phyloP scores from a whole-genome alignment of 2,113 vertebrate genomes.

The Catharus bicknelli region DNA sequence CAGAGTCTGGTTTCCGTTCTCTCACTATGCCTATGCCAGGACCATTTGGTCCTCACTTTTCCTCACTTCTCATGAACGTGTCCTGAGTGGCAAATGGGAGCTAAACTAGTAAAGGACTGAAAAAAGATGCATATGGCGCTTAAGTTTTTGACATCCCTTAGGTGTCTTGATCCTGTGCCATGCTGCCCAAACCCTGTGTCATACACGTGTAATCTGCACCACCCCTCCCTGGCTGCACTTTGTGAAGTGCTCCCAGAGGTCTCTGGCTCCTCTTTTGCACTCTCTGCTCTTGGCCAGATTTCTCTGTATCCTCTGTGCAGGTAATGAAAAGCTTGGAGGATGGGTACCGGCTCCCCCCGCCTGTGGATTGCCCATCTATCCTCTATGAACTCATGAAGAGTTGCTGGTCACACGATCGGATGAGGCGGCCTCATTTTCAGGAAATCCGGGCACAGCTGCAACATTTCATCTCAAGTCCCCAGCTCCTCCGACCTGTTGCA shows the following conservation, averaged over 20 bases:
- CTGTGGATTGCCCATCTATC: conserved; percentile 77
- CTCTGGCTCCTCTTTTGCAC: neutral
- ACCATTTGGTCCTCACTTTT: neutral
- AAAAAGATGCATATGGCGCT: neutral
- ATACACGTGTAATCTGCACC: accelerated
- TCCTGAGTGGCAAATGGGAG: neutral
- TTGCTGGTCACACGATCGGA: conserved; percentile 75
- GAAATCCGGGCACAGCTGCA: conserved; percentile 77
- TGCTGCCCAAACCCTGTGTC: neutral
- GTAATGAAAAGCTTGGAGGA: conserved; percentile 82
- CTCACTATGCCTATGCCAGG: neutral
- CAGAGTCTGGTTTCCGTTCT: neutral
- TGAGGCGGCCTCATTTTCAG: conserved; percentile 73
- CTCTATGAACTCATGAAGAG: conserved; percentile 81
- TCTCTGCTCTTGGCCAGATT: neutral
- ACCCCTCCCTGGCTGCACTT: neutral
- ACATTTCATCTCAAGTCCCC: conserved; percentile 74
- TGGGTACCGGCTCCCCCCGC: conserved; percentile 76
- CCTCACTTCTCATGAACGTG: neutral
- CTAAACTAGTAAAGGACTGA: neutral
- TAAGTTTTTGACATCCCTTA: neutral
- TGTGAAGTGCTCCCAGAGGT: neutral
- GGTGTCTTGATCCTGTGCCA: neutral
- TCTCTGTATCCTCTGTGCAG: conserved; percentile 44
- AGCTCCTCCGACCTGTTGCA: conserved; percentile 74